Percentiles rank a stretch among this genome's conserved stretches.
These are phyloP conservation scores for Drosophila merina DNA, from an alignment of 2,888 invertebrate genomes.

Conservation along the genomic window DNA sequence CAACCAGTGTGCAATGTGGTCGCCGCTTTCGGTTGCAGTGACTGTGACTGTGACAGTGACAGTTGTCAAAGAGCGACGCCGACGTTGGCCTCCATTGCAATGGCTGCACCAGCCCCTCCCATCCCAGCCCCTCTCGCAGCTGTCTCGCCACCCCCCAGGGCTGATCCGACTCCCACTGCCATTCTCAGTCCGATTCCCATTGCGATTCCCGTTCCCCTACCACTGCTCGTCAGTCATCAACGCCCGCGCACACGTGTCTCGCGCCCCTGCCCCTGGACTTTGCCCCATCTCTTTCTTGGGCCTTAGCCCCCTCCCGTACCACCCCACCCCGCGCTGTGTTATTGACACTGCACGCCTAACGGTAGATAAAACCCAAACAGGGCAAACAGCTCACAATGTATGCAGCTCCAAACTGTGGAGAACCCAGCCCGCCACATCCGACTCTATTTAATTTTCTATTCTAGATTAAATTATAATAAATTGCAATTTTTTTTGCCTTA, in stretches of 20 bases:
- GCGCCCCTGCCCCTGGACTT: background rate
- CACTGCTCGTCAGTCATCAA: conserved; percentile 39
- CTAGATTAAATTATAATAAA: conserved; percentile 79
- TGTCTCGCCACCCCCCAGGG: conserved; percentile 1
- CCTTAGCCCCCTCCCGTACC: background rate
- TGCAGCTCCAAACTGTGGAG: conserved; percentile 43
- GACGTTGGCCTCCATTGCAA: conserved; percentile 73
- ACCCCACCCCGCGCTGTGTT: conserved; percentile 47
- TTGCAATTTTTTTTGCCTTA: conserved; percentile 62
- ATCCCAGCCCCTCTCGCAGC: background rate
- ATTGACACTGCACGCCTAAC: conserved; percentile 74
- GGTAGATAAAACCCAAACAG: conserved; percentile 75
- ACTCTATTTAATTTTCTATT: conserved; percentile 76
- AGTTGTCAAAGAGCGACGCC: conserved; percentile 52
- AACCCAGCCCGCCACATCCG: conserved; percentile 27
- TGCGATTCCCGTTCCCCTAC: background rate
- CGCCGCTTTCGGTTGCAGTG: conserved; percentile 39
- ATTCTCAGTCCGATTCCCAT: conserved; percentile 15
- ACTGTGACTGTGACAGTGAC: conserved; percentile 70
- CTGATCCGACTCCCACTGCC: conserved; percentile 18
- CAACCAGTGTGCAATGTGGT: conserved; percentile 20
- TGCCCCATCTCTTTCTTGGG: background rate
- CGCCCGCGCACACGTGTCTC: conserved; percentile 56
- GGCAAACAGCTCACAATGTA: conserved; percentile 66
- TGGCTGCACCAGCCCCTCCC: conserved; percentile 6